Conservation (phyloP, 2,888 invertebrate species). For the Galerucella pusilla region DNA sequence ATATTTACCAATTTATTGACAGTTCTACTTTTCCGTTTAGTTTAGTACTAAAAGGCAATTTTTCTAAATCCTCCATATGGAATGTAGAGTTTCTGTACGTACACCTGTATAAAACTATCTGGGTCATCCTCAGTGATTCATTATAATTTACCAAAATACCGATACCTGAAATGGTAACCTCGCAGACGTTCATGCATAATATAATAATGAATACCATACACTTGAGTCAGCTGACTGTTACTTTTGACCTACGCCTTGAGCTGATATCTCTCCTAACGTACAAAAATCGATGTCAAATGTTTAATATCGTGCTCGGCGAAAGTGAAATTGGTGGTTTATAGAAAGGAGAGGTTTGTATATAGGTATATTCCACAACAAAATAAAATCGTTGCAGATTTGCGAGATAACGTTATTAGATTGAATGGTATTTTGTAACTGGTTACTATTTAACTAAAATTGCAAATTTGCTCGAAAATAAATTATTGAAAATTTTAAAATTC, state of each 20-base stretch:
- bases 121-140: constrained; percentile 13
- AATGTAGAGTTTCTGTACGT: neutral
- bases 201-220: neutral
- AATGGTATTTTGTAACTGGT: constrained; percentile 8
- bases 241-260: constrained; percentile 14
- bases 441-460: neutral
- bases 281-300: constrained; percentile 6
- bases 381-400: neutral
- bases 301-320: neutral
- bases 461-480: neutral
- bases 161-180: constrained; percentile 5
- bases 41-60: no score
- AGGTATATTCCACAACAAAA: neutral
- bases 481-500: no score
- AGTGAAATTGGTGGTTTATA: constrained; percentile 13
- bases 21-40: no score
- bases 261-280: neutral
- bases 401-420: neutral
- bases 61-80: no score
- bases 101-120: neutral
- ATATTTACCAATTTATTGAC: no score
- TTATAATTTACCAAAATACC: neutral
- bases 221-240: constrained; percentile 17
- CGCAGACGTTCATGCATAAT: neutral
- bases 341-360: neutral